These are phyloP conservation scores for Atrina japonica DNA, from an alignment of 2,888 invertebrate species.

Conservation along the genomic window DNA sequence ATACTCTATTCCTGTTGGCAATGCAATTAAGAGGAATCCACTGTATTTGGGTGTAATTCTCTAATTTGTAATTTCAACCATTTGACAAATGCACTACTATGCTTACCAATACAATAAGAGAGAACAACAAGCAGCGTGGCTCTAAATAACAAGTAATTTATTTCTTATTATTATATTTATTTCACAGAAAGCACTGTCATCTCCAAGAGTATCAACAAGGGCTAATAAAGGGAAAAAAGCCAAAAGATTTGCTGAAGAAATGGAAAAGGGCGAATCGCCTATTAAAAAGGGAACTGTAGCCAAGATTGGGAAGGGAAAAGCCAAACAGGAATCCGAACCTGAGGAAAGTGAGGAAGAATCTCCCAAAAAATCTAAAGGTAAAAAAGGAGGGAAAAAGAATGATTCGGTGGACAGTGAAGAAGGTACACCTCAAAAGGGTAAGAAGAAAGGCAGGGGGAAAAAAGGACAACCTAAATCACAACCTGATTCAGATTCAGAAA, in stretches of 20 bases:
- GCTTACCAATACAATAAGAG: too few species aligned
- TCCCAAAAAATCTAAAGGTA: background rate
- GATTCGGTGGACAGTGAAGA: slow-evolving; percentile 5
- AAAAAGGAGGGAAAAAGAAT: slow-evolving; percentile 4
- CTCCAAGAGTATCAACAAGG: slow-evolving; percentile 22
- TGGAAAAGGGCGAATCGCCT: slow-evolving; percentile 17
- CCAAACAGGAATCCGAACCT: slow-evolving; percentile 9
- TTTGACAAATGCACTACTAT: too few species aligned
- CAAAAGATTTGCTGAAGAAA: slow-evolving; percentile 13
- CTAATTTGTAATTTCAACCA: too few species aligned
- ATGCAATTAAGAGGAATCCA: too few species aligned
- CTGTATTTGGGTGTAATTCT: too few species aligned
- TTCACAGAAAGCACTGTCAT: background rate
- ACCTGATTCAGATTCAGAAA: slow-evolving; percentile 4
- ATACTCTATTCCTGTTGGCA: too few species aligned
- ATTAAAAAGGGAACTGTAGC: slow-evolving; percentile 23
- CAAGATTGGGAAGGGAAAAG: slow-evolving; percentile 14
- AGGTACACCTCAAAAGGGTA: slow-evolving; percentile 3
- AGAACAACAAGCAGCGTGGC: too few species aligned
- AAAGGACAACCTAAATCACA: background rate
- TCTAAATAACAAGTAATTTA: too few species aligned
- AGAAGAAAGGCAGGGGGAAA: slow-evolving; percentile 16
- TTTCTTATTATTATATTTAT: background rate
- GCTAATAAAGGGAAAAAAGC: slow-evolving; percentile 15
- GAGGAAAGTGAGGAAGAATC: slow-evolving; percentile 7